Evolutionary conservation across 2,113 vertebrate genomes (phyloP).

Genomic region (Isurus oxyrinchus): DNA sequence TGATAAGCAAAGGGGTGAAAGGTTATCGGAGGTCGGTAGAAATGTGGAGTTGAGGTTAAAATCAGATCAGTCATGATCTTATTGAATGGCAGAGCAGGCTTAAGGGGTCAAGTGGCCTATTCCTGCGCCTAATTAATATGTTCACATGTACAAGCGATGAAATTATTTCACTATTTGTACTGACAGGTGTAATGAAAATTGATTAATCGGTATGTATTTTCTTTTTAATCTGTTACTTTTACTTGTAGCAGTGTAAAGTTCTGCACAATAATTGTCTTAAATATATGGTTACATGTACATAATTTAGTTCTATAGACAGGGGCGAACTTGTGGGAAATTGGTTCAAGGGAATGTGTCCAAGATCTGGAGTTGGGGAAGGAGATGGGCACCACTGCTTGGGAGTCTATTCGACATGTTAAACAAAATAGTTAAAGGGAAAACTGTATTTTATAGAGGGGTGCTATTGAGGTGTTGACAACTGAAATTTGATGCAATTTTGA

Average conservation of each 20-base stretch:
- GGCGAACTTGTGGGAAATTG: not conserved
- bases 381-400: not conserved
- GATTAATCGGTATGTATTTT: not conserved
- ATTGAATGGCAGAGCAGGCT: too few species aligned
- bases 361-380: not conserved
- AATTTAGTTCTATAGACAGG: not conserved
- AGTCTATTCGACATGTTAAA: not conserved
- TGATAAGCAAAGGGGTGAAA: too few species aligned
- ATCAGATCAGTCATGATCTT: too few species aligned
- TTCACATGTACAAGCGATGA: not conserved
- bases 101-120: too few species aligned
- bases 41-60: too few species aligned
- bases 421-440: not conserved
- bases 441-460: not conserved
- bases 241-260: not conserved
- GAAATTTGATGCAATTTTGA: not conserved
- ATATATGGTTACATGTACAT: not conserved
- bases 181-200: not conserved
- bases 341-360: not conserved
- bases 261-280: not conserved
- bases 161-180: not conserved
- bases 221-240: not conserved
- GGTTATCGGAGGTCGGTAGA: too few species aligned
- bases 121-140: too few species aligned
- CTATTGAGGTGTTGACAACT: not conserved